Conservation (phyloP, 2,113 vertebrate species). For the Archocentrus centrarchus region DNA sequence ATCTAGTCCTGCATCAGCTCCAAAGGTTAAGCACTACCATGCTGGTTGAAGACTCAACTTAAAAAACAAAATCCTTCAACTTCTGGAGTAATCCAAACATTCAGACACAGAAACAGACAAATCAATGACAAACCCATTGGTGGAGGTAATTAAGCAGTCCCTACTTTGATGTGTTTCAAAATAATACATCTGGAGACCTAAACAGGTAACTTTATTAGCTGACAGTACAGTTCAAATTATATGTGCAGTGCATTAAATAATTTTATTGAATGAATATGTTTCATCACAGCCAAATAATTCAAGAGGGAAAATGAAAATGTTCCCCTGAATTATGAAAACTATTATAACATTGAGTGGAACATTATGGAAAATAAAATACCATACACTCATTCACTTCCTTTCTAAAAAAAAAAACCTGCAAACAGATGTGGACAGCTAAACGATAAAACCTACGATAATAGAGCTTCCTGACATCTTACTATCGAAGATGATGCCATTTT, state of each 20-base stretch:
- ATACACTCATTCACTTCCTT: background rate
- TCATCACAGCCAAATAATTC: background rate
- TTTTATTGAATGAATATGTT: background rate
- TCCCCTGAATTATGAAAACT: background rate
- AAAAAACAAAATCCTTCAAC: background rate
- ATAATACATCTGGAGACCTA: background rate
- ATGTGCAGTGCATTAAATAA: background rate
- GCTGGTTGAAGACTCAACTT: background rate
- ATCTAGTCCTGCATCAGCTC: background rate
- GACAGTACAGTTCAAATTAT: background rate
- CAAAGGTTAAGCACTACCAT: background rate
- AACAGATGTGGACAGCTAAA: background rate
- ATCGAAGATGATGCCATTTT: background rate
- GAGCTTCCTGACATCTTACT: conserved; percentile 6
- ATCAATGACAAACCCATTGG: background rate
- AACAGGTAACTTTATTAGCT: background rate
- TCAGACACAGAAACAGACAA: background rate
- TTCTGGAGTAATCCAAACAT: background rate
- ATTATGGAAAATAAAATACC: background rate
- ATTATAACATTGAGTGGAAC: accelerated
- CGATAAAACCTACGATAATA: background rate
- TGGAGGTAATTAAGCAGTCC: background rate
- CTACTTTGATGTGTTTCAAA: background rate
- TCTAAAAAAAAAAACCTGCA: background rate
- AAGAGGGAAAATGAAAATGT: background rate